phyloP scores from a whole-genome alignment of 2,113 vertebrate species.

The Pogona vitticeps region DNA sequence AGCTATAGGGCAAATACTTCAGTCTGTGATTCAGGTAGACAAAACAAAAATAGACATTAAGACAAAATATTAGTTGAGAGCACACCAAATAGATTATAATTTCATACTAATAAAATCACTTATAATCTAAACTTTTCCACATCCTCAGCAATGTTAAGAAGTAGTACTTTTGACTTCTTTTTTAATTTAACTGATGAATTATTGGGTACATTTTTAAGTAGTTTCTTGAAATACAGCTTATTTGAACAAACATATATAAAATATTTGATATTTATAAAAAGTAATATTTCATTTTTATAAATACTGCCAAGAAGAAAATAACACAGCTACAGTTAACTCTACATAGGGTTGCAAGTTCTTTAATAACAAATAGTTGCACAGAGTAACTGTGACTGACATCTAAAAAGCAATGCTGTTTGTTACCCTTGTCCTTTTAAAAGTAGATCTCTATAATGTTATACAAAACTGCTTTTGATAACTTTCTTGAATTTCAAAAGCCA shows the following conservation, averaged over 20 bases:
- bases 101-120: neutral
- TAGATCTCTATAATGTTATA: neutral
- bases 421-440: neutral
- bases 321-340: no score
- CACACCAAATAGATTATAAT: neutral
- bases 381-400: neutral
- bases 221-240: no score
- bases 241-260: no score
- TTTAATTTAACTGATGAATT: neutral
- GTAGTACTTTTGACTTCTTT: neutral
- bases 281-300: no score
- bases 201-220: neutral
- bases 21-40: slow-evolving; percentile 77
- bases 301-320: no score
- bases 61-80: slow-evolving; percentile 16
- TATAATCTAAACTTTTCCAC: neutral
- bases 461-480: neutral
- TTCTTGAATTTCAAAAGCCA: neutral
- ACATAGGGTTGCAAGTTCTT: no score
- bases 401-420: neutral
- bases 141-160: neutral
- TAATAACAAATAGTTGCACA: no score
- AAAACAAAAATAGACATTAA: slow-evolving; percentile 26
- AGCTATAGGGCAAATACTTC: slow-evolving; percentile 94
- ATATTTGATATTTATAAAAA: no score